phyloP scores from a whole-genome alignment of 2,797 vertebrate genomes.

The Acrossocheilus fasciatus region DNA sequence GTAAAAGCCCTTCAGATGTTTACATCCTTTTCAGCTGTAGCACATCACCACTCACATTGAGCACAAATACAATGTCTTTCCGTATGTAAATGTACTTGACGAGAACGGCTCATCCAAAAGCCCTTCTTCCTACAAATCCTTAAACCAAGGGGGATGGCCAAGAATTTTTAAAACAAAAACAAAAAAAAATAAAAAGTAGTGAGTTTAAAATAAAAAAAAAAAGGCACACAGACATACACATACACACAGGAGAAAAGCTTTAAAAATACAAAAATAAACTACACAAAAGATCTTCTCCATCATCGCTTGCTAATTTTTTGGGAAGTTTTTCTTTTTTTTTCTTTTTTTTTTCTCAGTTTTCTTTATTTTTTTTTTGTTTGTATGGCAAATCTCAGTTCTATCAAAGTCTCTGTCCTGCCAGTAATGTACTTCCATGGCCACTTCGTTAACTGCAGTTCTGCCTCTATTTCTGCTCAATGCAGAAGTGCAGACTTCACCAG shows the following conservation, averaged over 20 bases:
- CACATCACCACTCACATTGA: constrained; percentile 46
- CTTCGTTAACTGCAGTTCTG: constrained; percentile 56
- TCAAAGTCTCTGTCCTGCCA: constrained; percentile 74
- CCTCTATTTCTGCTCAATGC: constrained; percentile 68
- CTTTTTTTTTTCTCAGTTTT: constrained; percentile 53
- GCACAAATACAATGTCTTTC: constrained; percentile 75
- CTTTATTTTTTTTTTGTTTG: constrained; percentile 53
- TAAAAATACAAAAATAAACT: constrained; percentile 89
- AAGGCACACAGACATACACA: constrained; percentile 75
- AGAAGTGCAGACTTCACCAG: constrained; percentile 76
- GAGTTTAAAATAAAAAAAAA: constrained; percentile 75
- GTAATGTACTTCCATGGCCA: constrained; percentile 69
- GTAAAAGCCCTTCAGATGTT: constrained; percentile 72
- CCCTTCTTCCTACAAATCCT: constrained; percentile 72
- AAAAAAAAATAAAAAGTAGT: constrained; percentile 45
- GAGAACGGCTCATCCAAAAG: constrained; percentile 73
- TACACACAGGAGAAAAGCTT: constrained; percentile 76
- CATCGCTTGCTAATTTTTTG: constrained; percentile 79
- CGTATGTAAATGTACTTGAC: constrained; percentile 68
- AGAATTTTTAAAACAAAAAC: constrained; percentile 67
- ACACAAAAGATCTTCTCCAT: constrained; percentile 78
- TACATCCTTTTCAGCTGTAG: constrained; percentile 73
- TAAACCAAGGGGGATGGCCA: constrained; percentile 74
- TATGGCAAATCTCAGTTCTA: constrained; percentile 78
- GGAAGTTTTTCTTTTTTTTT: constrained; percentile 69